Conservation (phyloP, 1,140 invertebrate species). For the Trinorchestia longiramus region DNA sequence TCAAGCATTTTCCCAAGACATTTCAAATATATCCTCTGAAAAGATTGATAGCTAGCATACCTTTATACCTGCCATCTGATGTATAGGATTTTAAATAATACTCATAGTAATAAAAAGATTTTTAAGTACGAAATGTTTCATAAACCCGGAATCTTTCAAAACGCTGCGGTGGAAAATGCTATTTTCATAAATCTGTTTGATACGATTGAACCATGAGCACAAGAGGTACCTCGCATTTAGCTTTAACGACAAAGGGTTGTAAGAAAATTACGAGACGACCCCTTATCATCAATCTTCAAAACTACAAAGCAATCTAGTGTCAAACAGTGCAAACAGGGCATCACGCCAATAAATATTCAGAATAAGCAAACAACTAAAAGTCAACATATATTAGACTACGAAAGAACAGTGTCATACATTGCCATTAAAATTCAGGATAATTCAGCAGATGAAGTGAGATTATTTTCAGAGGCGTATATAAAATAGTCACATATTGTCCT, state of each 20-base stretch:
- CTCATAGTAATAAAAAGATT: neutral
- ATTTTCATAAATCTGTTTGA: neutral
- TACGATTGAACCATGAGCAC: neutral
- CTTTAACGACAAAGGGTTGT: neutral
- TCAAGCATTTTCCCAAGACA: slow-evolving; percentile 53
- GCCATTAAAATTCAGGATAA: neutral
- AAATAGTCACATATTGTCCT: neutral
- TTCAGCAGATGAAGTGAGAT: neutral
- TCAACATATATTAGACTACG: neutral
- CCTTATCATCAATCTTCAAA: neutral
- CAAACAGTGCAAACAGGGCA: neutral
- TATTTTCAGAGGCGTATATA: neutral
- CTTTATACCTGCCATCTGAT: neutral
- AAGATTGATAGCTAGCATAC: neutral
- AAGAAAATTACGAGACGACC: neutral
- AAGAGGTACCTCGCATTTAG: neutral
- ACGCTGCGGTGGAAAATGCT: neutral
- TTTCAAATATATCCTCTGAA: neutral
- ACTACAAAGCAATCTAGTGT: neutral
- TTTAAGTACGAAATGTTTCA: neutral
- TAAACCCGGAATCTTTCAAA: neutral
- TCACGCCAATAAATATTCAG: neutral
- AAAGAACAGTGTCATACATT: neutral
- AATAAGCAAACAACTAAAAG: neutral
- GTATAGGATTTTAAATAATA: neutral